Evolutionary conservation across 1,140 invertebrate genomes (phyloP), one percentile per base, ranked within the genome.

Genomic region (Agrypnia vestita): DNA sequence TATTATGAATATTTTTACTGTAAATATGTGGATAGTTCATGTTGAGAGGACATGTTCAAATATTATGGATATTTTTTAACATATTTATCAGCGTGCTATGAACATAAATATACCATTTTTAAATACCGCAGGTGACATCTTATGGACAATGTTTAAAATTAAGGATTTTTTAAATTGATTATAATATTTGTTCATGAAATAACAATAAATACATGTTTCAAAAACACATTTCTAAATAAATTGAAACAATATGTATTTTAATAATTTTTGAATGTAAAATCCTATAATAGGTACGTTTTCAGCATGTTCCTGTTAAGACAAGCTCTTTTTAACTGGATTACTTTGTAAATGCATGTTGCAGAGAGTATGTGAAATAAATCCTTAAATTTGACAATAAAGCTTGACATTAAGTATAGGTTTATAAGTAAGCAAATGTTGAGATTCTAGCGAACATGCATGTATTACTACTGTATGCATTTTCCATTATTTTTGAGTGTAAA

Each of bases 1-100:
- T 15, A 56, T 59, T 72, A 35, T 78, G 43, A 35, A 78, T 46
- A 69, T 78, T 72, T 78, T 78, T 13, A 43, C 21, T 76, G 55
- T 76, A 76, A 76, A 76, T 76, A 64, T 21, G 7, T 25, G 13
- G 13, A 55, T 74, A 43, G n/a, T 46, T 17, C 49, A 15, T 47
- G 6, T 47, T 43, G 51, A 15, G 9, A 4, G 21, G 11, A 25
- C 35, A 44, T 74, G 53, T 75, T 61, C 13, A 74, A 59, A 51
- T 72, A 21, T 35, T 21, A 21, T 47, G 13, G 49, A 75, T 75
- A 59, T 59, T 51, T 51, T 19, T 21, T 11, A 62, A 62, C 10
- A 11, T 62, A 62, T 62, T 62, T 62, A 35, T 62, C 61, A 12
- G 19, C n/a, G 43, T 56, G 71, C 71, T 73, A 49, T 55, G 35